phyloP scores from a whole-genome alignment of 2,888 invertebrate species.

The Vanessa cardui region DNA sequence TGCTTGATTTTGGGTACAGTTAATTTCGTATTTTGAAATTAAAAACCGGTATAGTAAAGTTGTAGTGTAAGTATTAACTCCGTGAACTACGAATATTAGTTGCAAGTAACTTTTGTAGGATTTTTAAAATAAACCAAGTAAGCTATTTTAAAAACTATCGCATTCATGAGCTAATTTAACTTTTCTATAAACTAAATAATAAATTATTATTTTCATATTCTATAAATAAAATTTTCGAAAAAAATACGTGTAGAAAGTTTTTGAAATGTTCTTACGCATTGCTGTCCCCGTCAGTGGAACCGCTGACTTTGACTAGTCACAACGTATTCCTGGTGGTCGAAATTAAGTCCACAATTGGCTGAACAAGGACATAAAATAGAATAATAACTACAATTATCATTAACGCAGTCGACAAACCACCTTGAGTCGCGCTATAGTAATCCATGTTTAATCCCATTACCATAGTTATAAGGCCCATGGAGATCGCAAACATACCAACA shows the following conservation, averaged over 20 bases:
- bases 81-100: too few species aligned
- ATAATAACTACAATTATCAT: conserved; percentile 64
- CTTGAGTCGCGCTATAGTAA: conserved; percentile 57
- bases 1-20: too few species aligned
- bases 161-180: too few species aligned
- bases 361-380: conserved; percentile 61
- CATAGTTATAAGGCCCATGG: conserved; percentile 78
- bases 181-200: too few species aligned
- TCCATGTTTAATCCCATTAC: conserved; percentile 72
- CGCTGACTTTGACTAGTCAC: conserved; percentile 61
- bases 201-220: too few species aligned
- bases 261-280: conserved; percentile 48
- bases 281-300: conserved; percentile 62
- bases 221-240: background rate
- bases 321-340: conserved; percentile 60
- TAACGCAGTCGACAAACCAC: conserved; percentile 61
- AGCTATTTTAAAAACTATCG: too few species aligned
- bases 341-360: conserved; percentile 67
- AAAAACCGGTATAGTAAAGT: too few species aligned
- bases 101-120: too few species aligned
- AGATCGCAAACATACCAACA: conserved; percentile 76
- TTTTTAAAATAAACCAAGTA: too few species aligned
- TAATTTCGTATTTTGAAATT: too few species aligned
- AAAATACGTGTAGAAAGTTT: background rate
- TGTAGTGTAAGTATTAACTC: too few species aligned